Percentiles rank a stretch among this genome's conserved stretches.
phyloP scores from a whole-genome alignment of 2,888 invertebrate species.

The Lepas anatifera region DNA sequence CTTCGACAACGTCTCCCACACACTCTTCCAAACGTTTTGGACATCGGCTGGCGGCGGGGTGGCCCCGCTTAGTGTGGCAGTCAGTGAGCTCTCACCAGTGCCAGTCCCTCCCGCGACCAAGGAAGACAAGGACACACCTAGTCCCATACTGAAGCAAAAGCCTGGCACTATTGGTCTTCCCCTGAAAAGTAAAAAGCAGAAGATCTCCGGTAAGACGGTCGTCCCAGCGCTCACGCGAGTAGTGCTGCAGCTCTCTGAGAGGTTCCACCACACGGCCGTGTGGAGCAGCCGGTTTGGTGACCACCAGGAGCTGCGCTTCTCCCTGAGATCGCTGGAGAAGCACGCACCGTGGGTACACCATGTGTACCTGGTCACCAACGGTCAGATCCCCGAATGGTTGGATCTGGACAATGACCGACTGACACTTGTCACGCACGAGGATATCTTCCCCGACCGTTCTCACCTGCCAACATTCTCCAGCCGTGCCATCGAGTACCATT shows the following conservation, averaged over 20 bases:
- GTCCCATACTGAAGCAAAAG: no score
- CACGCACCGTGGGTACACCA: conserved; percentile 66
- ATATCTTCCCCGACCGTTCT: conserved; percentile 46
- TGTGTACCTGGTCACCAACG: conserved; percentile 66
- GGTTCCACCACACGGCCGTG: neutral
- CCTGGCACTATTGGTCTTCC: no score
- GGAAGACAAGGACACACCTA: no score
- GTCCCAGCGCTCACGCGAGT: neutral
- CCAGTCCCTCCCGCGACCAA: no score
- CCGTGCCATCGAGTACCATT: conserved; percentile 54
- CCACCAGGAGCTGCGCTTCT: conserved; percentile 39
- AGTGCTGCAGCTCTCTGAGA: neutral
- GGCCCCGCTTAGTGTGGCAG: no score
- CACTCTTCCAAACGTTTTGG: neutral
- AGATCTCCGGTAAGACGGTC: no score
- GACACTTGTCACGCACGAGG: conserved; percentile 53
- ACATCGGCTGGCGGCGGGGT: no score
- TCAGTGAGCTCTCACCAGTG: no score
- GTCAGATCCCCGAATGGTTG: conserved; percentile 68
- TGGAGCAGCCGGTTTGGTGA: neutral
- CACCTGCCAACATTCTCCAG: conserved; percentile 67
- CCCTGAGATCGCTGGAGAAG: conserved; percentile 54
- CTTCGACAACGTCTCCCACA: neutral
- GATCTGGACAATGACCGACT: conserved; percentile 55
- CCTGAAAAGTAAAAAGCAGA: no score